Evolutionary conservation across 2,797 vertebrate species (phyloP), one percentile per base, ranked within the genome.

Genomic region (Xerus rutilus): DNA sequence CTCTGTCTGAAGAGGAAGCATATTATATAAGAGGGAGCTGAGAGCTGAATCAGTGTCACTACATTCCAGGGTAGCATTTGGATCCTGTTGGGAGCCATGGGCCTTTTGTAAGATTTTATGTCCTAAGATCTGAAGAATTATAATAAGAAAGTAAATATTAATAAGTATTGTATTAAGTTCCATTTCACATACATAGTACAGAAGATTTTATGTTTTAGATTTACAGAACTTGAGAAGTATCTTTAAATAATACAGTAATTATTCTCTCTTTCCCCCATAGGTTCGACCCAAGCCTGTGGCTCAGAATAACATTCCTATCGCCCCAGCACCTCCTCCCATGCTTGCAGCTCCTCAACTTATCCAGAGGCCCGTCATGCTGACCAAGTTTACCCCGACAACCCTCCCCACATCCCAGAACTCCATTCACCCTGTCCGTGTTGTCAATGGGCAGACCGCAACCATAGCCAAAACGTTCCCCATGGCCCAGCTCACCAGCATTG

Each of bases 321-420:
- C 99, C 93, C 99, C 99, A 49, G 99, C 99, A 62, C 99, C 99
- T 85, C 99, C 99, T 13, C 99, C 99, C 74, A 99, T 99, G 99
- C 99, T 99, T 99, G 99, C 99, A 52, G 99, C 99, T 95, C 99
- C 99, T 94, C 99, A 99, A 96, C 99, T 99, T 97, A 99, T 99
- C 93, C 99, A 99, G 99, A 98, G 99, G 93, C 99, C 99, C 11
- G 99, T 99, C 98, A 99, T 99, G 99, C 96, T 99, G 98, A 99
- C 99, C 87, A 99, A 99, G 98, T 98, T 99, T 98, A 99, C 99
- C 5, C 98, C 99, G 91, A 98, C 99, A 12, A 99, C 99, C 94
- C 98, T 99, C 98, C 98, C 99, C 84, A 99, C 99, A 92, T 98
- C 99, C 11, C 98, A 99, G 45, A 99, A 99, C 64, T 99, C 99